phyloP scores from a whole-genome alignment of 2,113 vertebrate genomes.

The Jaculus jaculus region DNA sequence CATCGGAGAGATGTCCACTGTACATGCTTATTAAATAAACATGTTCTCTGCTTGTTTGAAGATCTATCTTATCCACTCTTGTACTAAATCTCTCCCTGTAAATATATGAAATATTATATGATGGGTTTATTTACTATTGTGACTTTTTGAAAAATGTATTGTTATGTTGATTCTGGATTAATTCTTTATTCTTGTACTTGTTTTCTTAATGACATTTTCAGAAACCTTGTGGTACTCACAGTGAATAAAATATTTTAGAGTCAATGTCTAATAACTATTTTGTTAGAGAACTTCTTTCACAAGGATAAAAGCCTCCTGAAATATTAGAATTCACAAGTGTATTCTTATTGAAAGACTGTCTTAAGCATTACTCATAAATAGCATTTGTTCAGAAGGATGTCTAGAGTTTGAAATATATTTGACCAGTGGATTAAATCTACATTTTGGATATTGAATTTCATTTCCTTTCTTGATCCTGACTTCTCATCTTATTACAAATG shows the following conservation, averaged over 20 bases:
- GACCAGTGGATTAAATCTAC: not conserved
- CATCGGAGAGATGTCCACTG: not conserved
- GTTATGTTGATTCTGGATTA: slow-evolving; percentile 29
- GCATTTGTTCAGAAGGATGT: not conserved
- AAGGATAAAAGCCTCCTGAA: not conserved
- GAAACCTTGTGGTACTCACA: not conserved
- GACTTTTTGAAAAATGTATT: not conserved
- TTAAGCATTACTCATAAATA: not conserved
- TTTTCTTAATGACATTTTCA: slow-evolving; percentile 1
- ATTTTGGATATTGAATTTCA: not conserved
- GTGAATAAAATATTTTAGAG: not conserved
- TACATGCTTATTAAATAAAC: slow-evolving; percentile 38
- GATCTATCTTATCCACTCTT: not conserved
- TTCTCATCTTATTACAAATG: not conserved
- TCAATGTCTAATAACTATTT: not conserved
- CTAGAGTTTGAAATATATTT: not conserved
- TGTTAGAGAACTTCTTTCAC: not conserved
- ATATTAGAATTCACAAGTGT: not conserved
- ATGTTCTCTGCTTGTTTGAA: not conserved
- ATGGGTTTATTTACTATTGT: not conserved
- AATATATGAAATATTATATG: not conserved
- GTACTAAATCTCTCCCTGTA: not conserved
- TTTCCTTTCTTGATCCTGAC: not conserved
- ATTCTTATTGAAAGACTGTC: not conserved
- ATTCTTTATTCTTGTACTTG: not conserved